Base-by-base conservation (phyloP, 2,888 invertebrate genomes). In the Phyllotreta striolata region DNA sequence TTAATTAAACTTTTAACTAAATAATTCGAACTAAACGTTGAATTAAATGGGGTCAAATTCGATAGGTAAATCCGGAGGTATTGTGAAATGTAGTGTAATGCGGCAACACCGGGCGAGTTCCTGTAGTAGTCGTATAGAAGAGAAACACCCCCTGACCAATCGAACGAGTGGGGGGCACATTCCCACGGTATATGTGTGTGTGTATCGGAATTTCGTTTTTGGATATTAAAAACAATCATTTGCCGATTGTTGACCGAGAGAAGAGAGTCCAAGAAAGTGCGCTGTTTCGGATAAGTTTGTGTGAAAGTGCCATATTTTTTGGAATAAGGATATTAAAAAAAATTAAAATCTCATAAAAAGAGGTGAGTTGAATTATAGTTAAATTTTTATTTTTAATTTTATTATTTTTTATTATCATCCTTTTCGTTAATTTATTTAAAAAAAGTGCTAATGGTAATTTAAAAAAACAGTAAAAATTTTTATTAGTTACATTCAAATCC, bases 141-240 rank as follows among this genome's bases (percentile, higher is more conserved):
- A 69, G 70, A 69, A 66, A 68, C 68, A 24, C 70, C 69, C 63
- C 67, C 66, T 69, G 70, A 68, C 72, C 72, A 71, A 63, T 65
- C 66, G 69, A 65, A 70, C 69, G 66, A 64, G 24, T 24, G 56
- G 63, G 65, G 64, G 63, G 58, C 58, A 68, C 69, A 74, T 77
- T 77, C 77, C 77, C 77, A 77, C 77, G 77, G 73, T 76, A 72
- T 24, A 24, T 24, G 24, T 24, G 24, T 24, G 24, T 24, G 24
- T 75, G 73, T 75, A 72, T 60, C 54, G 77, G 76, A 77, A 77
- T 77, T 75, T 74, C 71, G 24, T 24, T 71, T 70, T 70, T 69
- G 66, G 72, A 71, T 74, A 72, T 73, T 68, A 68, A 71, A 73
- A 76, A 74, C 68, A 66, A 71, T 72, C 72, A 72, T 72, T 72